Evolutionary conservation across 2,888 invertebrate species (phyloP).

Genomic region (Caenorhabditis sp.): DNA sequence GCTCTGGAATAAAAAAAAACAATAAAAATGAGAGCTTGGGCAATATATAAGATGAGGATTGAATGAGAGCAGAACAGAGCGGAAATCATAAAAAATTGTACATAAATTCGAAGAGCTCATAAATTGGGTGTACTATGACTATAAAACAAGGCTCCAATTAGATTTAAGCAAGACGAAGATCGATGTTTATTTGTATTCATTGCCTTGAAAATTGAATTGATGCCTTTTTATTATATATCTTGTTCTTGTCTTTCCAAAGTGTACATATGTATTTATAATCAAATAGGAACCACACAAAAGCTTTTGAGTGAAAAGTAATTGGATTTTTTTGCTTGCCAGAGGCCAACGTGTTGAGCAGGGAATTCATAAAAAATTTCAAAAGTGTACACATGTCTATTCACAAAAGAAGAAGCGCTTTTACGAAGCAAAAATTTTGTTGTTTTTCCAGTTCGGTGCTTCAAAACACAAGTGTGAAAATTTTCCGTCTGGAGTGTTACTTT

Average conservation of each 20-base stretch:
- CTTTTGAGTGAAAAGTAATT: neutral
- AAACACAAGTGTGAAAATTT: neutral
- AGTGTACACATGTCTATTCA: neutral
- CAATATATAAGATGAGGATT: too few species aligned
- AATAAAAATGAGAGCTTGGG: neutral
- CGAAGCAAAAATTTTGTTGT: neutral
- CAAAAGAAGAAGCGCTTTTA: neutral
- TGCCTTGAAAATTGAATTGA: neutral
- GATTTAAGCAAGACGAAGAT: neutral
- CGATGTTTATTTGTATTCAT: neutral
- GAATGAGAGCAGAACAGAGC: neutral
- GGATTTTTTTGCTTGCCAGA: neutral
- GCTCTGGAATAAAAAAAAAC: conserved; percentile 21
- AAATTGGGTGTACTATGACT: neutral
- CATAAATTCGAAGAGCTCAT: neutral
- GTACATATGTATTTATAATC: neutral
- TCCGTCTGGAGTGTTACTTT: neutral
- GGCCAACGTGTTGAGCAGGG: neutral
- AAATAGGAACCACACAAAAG: neutral
- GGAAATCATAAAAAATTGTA: neutral
- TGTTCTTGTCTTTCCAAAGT: neutral
- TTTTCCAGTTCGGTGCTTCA: neutral
- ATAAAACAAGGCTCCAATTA: neutral
- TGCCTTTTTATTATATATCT: neutral
- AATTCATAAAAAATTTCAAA: neutral